Evolutionary conservation across 2,113 vertebrate genomes (phyloP).

Genomic region (Jaculus jaculus): DNA sequence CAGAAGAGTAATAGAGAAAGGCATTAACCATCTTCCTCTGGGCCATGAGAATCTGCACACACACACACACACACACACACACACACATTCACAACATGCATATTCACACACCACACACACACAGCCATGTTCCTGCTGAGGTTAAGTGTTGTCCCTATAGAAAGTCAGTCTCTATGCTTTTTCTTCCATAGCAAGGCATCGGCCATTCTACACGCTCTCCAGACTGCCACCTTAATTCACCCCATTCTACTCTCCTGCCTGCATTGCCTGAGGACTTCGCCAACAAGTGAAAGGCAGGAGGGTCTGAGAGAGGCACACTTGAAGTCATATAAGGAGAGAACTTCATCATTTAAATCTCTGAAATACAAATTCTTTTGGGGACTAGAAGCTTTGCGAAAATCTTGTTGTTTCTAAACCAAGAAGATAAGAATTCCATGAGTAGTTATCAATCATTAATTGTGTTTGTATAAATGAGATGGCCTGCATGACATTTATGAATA

Average conservation of each 20-base stretch:
- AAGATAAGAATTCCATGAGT: background rate
- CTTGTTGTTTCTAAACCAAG: background rate
- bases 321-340: background rate
- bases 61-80: background rate
- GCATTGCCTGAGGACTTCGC: background rate
- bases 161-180: conserved; percentile 6
- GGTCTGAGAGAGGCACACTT: background rate
- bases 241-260: background rate
- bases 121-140: background rate
- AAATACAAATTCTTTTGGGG: conserved; percentile 40
- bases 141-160: background rate
- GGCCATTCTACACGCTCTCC: background rate
- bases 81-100: background rate
- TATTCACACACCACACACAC: background rate
- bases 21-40: no score
- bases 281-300: background rate
- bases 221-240: background rate
- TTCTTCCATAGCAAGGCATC: background rate
- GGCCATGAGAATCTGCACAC: no score
- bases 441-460: background rate
- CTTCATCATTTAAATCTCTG: background rate
- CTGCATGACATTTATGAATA: conserved; percentile 14
- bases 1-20: no score
- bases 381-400: conserved; percentile 6
- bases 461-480: conserved; percentile 1